Percentiles rank a stretch among this genome's conserved stretches.
Evolutionary conservation across 2,113 vertebrate genomes (phyloP).

Genomic region (Malurus elegans): DNA sequence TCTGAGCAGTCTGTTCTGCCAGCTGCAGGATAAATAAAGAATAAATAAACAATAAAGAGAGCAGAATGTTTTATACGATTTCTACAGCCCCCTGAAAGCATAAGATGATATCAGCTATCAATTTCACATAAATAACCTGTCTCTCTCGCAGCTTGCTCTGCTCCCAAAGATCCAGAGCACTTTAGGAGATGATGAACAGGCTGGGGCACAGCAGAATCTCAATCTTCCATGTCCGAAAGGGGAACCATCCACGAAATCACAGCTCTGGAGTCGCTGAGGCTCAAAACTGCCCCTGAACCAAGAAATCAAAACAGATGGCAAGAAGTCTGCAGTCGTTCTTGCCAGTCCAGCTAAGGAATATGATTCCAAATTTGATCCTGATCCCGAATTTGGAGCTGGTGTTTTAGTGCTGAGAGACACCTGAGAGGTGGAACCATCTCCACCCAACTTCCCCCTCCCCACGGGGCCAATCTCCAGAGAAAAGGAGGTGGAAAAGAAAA

Average conservation of each 20-base stretch:
- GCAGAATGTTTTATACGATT: not conserved
- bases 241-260: not conserved
- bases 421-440: not conserved
- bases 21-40: not conserved
- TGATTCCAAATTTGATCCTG: not conserved
- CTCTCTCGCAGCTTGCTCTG: not conserved
- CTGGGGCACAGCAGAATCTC: not conserved
- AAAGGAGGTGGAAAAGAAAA: slow-evolving; percentile 54
- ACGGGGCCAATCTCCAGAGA: not conserved
- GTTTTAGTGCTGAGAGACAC: not conserved
- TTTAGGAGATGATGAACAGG: not conserved
- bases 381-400: not conserved
- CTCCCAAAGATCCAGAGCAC: not conserved
- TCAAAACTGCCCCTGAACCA: not conserved
- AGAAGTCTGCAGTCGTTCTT: not conserved
- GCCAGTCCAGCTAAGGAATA: not conserved
- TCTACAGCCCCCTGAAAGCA: not conserved
- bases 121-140: not conserved
- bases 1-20: not conserved
- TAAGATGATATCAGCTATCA: not conserved
- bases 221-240: rapidly evolving
- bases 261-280: not conserved
- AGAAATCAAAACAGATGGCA: not conserved
- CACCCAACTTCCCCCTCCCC: not conserved
- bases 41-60: not conserved